A percentile compares a stretch with the other conserved stretches of the same genome.
Evolutionary conservation across 2,888 invertebrate genomes (phyloP).

Genomic region (Agrypnus murinus): DNA sequence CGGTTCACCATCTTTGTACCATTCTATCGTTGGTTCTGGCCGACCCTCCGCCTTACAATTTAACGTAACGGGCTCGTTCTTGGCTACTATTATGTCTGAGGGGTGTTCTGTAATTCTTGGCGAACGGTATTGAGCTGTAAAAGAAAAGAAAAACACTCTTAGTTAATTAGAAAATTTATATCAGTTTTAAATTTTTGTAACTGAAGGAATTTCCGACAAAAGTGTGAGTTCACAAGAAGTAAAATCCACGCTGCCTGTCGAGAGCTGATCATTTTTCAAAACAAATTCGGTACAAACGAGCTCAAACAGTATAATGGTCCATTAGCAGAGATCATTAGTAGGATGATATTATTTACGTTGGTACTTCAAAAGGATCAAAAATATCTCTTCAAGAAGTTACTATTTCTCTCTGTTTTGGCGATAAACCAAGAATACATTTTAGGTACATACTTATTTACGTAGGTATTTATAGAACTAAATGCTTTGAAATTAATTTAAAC

Average conservation of each 20-base stretch:
- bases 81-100: conserved; percentile 95
- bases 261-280: conserved; percentile 46
- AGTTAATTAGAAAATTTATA: background rate
- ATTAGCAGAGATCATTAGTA: conserved; percentile 65
- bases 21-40: conserved; percentile 92
- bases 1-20: conserved; percentile 93
- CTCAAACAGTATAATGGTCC: conserved; percentile 64
- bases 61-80: conserved; percentile 97
- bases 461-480: too few species aligned
- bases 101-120: conserved; percentile 98
- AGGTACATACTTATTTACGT: too few species aligned
- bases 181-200: too few species aligned
- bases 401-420: conserved; percentile 25
- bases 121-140: conserved; percentile 88
- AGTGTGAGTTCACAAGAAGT: conserved; percentile 5
- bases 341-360: conserved; percentile 62
- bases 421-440: conserved; percentile 32
- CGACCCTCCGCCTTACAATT: conserved; percentile 99
- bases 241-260: conserved; percentile 12
- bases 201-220: background rate
- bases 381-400: conserved; percentile 37
- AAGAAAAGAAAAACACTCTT: conserved; percentile 34
- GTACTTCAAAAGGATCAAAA: conserved; percentile 56
- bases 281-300: conserved; percentile 57
- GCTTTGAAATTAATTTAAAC: too few species aligned